Evolutionary conservation across 2,113 vertebrate species (phyloP).

Genomic region (Saguinus midas): DNA sequence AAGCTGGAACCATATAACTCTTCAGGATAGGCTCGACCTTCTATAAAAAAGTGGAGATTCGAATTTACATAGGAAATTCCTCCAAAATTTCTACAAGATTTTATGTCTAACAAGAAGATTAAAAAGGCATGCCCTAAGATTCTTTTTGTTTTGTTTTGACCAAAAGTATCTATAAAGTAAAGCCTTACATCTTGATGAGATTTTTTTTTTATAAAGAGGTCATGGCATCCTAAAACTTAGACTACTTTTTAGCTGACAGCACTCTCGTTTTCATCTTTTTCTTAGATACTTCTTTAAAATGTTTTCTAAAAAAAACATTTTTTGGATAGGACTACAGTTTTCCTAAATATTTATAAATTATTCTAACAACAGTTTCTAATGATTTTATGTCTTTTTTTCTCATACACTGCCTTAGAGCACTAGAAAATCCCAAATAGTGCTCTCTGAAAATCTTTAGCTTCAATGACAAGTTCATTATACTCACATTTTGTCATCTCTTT

Average conservation of each 20-base stretch:
- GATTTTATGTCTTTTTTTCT: not conserved
- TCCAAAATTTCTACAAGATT: not conserved
- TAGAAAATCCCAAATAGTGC: not conserved
- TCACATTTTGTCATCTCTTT: not conserved
- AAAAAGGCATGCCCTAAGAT: not conserved
- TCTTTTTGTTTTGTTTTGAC: not conserved
- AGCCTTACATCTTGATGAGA: not conserved
- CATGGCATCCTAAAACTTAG: not conserved
- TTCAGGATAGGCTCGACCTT: accelerated
- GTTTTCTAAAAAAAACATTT: not conserved
- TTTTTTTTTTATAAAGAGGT: not conserved
- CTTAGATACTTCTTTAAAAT: not conserved
- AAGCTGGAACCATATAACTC: not conserved
- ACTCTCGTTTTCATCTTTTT: not conserved
- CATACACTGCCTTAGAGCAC: not conserved
- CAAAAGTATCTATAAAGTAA: not conserved
- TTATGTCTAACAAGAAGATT: not conserved
- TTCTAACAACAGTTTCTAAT: not conserved
- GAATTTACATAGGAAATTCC: not conserved
- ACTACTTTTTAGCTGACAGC: not conserved
- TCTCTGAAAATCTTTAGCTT: not conserved
- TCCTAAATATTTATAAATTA: not conserved
- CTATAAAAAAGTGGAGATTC: not conserved
- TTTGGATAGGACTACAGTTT: not conserved
- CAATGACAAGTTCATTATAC: not conserved